Evolutionary conservation across 2,113 vertebrate genomes (phyloP), one percentile per base, ranked within the genome.

Genomic region (Chrysochloris asiatica): DNA sequence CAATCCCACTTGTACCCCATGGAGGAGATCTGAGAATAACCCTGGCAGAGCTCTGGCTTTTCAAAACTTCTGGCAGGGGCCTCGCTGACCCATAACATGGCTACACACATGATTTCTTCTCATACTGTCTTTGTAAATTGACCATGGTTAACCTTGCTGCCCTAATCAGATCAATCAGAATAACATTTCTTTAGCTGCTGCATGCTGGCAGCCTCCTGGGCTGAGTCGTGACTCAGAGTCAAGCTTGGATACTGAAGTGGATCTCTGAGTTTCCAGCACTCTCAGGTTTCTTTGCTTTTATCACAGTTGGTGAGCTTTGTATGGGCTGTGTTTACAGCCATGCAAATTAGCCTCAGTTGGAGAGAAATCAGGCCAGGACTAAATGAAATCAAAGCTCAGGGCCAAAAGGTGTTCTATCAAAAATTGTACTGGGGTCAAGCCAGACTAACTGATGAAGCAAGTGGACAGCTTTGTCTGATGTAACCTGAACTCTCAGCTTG

Each of bases 331-430:
- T 96, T 97, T 97, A 97, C 90, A 94, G 95, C 93, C 95, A 97
- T 94, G 95, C 95, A 97, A 97, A 97, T 96, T 94, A 97, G 90
- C 94, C 95, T 94, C 94, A 96, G 95, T 93, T 95, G 95, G 94
- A 95, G 92, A 94, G 88, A 96, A 96, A 91, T 90, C 93, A 88
- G 92, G 95, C 93, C 88, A 69, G 85, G 65, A 43, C 80, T 50
- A 92, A 90, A 85, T 13, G 88, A 95, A 95, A 96, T 92, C 88
- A 94, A n/a, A 86, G 72, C 76, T 88, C 90, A 67, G 67, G 85
- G 94, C 78, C 86, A 84, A 45, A 91, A 94, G 88, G 89, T 94
- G 90, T 92, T 93, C 95, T 95, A 95, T 94, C 83, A 95, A 95
- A 95, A 92, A 93, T 92, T 83, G 33, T 41, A 6, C 41, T 63